Conservation (phyloP, 2,113 vertebrate genomes). For the Ptilorrhoa leucosticta region DNA sequence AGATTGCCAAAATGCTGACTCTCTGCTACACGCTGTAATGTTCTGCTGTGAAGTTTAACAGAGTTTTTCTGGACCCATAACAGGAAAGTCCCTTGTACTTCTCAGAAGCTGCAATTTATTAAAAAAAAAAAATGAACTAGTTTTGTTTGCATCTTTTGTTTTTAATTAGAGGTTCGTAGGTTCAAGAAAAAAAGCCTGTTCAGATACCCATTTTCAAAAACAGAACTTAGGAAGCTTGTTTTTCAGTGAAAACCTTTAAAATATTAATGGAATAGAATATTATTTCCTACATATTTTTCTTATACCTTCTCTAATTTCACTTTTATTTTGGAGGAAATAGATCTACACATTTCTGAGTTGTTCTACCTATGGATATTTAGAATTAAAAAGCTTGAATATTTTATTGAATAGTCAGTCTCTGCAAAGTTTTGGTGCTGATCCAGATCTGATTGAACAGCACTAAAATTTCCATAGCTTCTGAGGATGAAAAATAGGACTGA, state of each 20-base stretch:
- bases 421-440: not conserved
- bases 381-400: not conserved
- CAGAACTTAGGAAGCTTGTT: not conserved
- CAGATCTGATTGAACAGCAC: not conserved
- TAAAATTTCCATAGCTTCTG: not conserved
- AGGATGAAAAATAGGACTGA: not conserved
- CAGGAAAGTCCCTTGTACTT: not conserved
- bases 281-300: not conserved
- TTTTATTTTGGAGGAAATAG: not conserved
- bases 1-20: not conserved
- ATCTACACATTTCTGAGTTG: not conserved
- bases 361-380: not conserved
- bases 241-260: not conserved
- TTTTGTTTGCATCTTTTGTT: not conserved
- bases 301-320: not conserved
- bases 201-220: not conserved
- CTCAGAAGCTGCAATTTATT: not conserved
- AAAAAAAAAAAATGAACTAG: not conserved
- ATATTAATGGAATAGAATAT: not conserved
- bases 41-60: not conserved
- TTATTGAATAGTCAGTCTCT: not conserved
- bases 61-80: not conserved
- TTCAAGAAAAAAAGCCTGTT: not conserved
- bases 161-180: not conserved
- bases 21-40: not conserved